These are phyloP conservation scores for Drosophila seguyi DNA, from an alignment of 1,140 invertebrate genomes.

Conservation along the genomic window DNA sequence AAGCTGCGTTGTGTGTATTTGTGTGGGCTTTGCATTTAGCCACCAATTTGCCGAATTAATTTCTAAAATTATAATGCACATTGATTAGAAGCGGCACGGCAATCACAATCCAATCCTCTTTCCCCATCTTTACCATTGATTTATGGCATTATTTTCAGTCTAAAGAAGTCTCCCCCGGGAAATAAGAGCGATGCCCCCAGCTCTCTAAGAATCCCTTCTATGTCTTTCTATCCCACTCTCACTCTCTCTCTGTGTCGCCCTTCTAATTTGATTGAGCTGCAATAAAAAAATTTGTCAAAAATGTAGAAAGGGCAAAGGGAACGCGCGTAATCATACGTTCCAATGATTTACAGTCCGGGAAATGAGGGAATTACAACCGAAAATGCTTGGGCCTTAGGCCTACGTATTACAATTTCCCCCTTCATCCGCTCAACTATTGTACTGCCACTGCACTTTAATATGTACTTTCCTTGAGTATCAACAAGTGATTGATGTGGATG, in stretches of 20 bases:
- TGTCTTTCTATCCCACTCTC: no score
- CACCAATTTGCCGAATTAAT: slow-evolving; percentile 39
- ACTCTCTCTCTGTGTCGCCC: background rate
- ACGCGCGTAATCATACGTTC: slow-evolving; percentile 55
- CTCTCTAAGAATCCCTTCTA: background rate
- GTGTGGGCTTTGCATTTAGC: slow-evolving; percentile 43
- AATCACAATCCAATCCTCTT: background rate
- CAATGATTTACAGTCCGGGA: slow-evolving; percentile 61
- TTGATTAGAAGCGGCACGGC: slow-evolving; percentile 30
- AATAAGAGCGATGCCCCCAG: no score
- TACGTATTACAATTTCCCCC: slow-evolving; percentile 1
- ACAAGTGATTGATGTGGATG: slow-evolving; percentile 73
- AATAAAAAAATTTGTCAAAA: slow-evolving; percentile 75
- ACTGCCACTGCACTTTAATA: slow-evolving; percentile 19
- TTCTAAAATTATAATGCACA: slow-evolving; percentile 51
- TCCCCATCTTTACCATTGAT: slow-evolving; percentile 2
- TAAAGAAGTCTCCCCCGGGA: background rate
- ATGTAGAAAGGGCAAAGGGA: slow-evolving; percentile 10
- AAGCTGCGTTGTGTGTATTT: background rate
- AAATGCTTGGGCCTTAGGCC: slow-evolving; percentile 16
- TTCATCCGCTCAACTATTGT: slow-evolving; percentile 1
- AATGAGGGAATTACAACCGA: slow-evolving; percentile 36
- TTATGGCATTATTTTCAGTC: slow-evolving; percentile 6
- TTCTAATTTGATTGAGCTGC: slow-evolving; percentile 74
- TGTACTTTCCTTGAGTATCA: slow-evolving; percentile 41